Conservation (phyloP, 1,140 invertebrate species). For the Lysiphlebus fabarum region DNA sequence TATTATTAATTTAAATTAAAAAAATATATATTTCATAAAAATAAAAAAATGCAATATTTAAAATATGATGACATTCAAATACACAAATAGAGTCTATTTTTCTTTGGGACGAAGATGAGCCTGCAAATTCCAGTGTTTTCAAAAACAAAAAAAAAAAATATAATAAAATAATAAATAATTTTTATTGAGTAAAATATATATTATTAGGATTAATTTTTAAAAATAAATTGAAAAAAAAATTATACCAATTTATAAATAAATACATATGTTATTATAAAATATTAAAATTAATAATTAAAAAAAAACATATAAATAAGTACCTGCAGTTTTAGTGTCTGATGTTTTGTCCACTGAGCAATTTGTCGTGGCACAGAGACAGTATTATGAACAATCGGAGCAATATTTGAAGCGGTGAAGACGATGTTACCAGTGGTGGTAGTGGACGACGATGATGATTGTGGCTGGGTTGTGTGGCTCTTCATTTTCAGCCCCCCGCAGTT, state of each 20-base stretch:
- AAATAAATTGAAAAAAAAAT: not conserved
- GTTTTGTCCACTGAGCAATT: constrained; percentile 51
- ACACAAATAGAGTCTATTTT: not conserved
- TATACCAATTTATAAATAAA: too few species aligned
- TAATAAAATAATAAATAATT: not conserved
- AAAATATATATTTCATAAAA: too few species aligned
- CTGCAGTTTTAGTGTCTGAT: constrained; percentile 49
- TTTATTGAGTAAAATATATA: not conserved
- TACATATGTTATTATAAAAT: too few species aligned
- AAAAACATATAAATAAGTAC: constrained; percentile 28
- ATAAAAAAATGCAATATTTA: not conserved
- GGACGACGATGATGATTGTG: constrained; percentile 27
- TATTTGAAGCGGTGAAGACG: constrained; percentile 24
- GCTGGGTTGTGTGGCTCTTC: constrained; percentile 32
- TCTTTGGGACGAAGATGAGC: not conserved
- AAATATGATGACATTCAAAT: constrained; percentile 6
- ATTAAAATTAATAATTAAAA: not conserved
- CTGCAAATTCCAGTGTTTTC: constrained; percentile 4
- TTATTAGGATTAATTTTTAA: not conserved
- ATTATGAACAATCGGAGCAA: constrained; percentile 34
- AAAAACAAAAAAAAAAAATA: constrained; percentile 8
- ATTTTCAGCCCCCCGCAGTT: constrained; percentile 45
- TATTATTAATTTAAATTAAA: too few species aligned
- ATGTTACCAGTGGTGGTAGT: constrained; percentile 27
- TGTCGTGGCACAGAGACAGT: constrained; percentile 45